phyloP scores from a whole-genome alignment of 2,113 vertebrate species.

The Salminus brasiliensis region DNA sequence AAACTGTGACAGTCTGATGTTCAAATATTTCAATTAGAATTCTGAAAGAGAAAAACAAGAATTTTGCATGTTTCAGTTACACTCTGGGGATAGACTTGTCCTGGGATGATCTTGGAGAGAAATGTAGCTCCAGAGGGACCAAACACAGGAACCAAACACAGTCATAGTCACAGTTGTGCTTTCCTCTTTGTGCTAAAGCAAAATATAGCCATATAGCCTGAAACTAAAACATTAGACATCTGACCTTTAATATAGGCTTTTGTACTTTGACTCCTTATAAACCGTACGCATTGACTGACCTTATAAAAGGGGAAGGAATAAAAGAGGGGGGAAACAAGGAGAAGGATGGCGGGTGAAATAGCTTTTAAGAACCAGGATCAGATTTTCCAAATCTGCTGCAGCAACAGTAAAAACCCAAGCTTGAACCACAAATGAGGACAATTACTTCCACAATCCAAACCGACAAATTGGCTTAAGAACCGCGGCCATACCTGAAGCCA shows the following conservation, averaged over 20 bases:
- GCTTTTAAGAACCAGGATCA: not conserved
- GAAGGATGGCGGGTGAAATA: not conserved
- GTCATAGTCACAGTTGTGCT: too few species aligned
- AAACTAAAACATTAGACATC: slow-evolving; percentile 10
- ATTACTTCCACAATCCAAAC: not conserved
- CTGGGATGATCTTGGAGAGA: not conserved
- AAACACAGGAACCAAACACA: not conserved
- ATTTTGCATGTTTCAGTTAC: too few species aligned
- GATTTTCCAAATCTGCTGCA: not conserved
- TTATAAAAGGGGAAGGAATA: slow-evolving; percentile 15
- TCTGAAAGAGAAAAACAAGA: too few species aligned
- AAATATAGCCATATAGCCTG: not conserved
- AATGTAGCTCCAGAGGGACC: not conserved
- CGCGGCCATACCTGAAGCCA: not conserved
- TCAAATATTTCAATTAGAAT: too few species aligned
- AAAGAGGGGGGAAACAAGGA: not conserved
- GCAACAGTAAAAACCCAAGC: not conserved
- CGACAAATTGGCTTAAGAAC: not conserved
- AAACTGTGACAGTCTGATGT: too few species aligned
- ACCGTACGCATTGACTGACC: slow-evolving; percentile 20
- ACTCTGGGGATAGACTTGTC: not conserved
- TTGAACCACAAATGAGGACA: not conserved
- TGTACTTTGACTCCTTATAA: not conserved
- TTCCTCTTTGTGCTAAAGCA: not conserved
- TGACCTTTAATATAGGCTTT: not conserved